phyloP scores from a whole-genome alignment of 2,113 vertebrate genomes.

The Sylvilagus bachmani region DNA sequence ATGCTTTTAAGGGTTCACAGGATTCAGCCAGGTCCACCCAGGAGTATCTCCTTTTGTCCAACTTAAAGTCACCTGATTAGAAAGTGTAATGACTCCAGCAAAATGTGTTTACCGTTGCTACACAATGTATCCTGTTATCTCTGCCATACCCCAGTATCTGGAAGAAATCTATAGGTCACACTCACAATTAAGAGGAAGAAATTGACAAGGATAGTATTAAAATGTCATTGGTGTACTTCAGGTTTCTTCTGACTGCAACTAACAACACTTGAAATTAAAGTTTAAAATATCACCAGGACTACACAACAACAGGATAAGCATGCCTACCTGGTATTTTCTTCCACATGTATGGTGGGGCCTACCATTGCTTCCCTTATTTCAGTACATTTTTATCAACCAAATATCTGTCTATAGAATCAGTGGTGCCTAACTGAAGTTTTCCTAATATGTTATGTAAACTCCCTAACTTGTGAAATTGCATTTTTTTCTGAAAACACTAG shows the following conservation, averaged over 20 bases:
- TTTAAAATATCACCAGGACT: neutral
- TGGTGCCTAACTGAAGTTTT: neutral
- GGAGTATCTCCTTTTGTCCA: neutral
- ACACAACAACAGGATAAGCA: neutral
- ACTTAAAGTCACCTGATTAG: slow-evolving; percentile 26
- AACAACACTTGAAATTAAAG: neutral
- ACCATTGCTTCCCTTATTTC: neutral
- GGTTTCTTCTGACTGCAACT: neutral
- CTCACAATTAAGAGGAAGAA: neutral
- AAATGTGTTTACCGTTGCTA: neutral
- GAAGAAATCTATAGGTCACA: neutral
- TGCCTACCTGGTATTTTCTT: neutral
- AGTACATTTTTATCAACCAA: neutral
- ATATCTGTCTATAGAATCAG: neutral
- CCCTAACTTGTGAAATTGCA: neutral
- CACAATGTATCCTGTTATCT: neutral
- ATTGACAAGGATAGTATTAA: neutral
- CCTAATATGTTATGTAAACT: neutral
- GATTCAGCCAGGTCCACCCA: neutral
- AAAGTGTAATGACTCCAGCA: neutral
- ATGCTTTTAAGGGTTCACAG: neutral
- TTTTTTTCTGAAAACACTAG: neutral
- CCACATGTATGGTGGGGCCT: no score
- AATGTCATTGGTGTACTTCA: neutral
- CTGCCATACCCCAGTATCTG: neutral